phyloP scores from a whole-genome alignment of 2,113 vertebrate species.

The Athene cunicularia region DNA sequence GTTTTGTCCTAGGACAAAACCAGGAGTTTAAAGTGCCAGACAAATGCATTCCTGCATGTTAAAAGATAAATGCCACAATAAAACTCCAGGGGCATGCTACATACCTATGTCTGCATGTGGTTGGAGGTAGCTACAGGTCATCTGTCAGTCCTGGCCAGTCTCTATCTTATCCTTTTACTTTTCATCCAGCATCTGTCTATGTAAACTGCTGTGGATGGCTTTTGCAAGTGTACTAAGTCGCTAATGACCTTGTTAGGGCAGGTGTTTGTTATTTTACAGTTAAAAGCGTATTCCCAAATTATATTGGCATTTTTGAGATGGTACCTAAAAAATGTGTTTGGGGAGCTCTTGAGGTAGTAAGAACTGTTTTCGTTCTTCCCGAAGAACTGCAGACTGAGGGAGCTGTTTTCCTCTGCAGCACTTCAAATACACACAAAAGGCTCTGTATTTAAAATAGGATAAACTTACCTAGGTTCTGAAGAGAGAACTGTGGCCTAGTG shows the following conservation, averaged over 20 bases:
- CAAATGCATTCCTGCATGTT: neutral
- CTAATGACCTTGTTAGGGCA: neutral
- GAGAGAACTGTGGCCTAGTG: neutral
- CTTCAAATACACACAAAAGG: neutral
- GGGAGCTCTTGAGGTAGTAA: neutral
- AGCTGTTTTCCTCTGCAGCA: neutral
- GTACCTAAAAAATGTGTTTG: neutral
- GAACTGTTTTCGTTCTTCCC: neutral
- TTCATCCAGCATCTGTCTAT: neutral
- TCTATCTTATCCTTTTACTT: neutral
- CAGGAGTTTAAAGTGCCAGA: too few species aligned
- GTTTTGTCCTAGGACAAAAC: neutral
- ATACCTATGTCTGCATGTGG: neutral
- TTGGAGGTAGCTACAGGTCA: neutral
- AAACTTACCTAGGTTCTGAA: neutral
- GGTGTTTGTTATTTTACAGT: neutral
- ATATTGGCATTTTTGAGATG: neutral
- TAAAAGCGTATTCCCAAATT: neutral
- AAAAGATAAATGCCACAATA: neutral
- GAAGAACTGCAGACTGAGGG: neutral
- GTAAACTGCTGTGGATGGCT: neutral
- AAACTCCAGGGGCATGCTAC: neutral
- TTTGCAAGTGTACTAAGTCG: neutral
- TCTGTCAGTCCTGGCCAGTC: neutral
- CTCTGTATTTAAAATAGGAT: neutral